phyloP scores from a whole-genome alignment of 2,113 vertebrate genomes.

The Upupa epops region DNA sequence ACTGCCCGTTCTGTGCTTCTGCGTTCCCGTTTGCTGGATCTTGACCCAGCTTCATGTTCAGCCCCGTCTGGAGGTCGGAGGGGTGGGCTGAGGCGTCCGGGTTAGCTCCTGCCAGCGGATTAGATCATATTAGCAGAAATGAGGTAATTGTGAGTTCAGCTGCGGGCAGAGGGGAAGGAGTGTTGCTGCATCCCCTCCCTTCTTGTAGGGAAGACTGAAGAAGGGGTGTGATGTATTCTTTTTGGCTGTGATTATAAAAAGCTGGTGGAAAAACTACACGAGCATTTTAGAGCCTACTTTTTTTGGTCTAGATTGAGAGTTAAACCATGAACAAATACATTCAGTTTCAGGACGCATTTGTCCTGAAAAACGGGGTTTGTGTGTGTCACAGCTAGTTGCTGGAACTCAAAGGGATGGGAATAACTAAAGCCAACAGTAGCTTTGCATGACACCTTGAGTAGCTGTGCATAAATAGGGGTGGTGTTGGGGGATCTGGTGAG shows the following conservation, averaged over 20 bases:
- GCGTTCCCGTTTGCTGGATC: neutral
- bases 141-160: neutral
- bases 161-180: neutral
- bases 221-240: neutral
- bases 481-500: no score
- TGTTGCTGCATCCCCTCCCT: neutral
- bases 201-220: neutral
- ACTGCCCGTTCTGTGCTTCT: rapidly evolving
- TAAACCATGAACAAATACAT: no score
- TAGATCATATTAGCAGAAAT: neutral
- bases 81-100: neutral
- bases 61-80: neutral
- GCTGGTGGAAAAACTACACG: neutral
- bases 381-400: neutral
- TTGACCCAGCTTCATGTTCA: neutral
- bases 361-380: neutral
- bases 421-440: neutral
- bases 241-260: neutral
- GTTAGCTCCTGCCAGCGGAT: neutral
- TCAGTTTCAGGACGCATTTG: no score
- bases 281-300: neutral
- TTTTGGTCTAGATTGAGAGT: neutral
- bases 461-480: neutral
- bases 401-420: neutral
- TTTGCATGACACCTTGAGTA: neutral